Evolutionary conservation across 2,888 invertebrate genomes (phyloP).

Genomic region (Helicoverpa assulta): DNA sequence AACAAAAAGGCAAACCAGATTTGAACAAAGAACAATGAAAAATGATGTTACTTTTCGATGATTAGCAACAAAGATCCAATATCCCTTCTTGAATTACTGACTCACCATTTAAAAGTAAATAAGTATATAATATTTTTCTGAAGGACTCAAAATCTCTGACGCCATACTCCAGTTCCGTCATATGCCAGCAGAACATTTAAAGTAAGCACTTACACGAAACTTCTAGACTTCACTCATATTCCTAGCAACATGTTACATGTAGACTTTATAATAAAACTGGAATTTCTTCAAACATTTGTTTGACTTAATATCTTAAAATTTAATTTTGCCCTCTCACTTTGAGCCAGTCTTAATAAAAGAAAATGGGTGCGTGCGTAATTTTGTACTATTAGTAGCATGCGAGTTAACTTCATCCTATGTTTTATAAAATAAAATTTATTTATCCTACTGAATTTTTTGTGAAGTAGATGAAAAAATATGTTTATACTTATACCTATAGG

Average conservation of each 20-base stretch:
- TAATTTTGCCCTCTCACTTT: slow-evolving; percentile 40
- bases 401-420: slow-evolving; percentile 8
- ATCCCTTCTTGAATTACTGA: too few relatives aligned
- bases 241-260: slow-evolving; percentile 5
- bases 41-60: too few relatives aligned
- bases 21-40: too few relatives aligned
- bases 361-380: slow-evolving; percentile 38
- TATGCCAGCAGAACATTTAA: too few relatives aligned
- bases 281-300: slow-evolving; percentile 40
- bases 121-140: too few relatives aligned
- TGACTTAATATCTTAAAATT: slow-evolving; percentile 51
- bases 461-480: background rate
- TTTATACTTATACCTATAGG: too few relatives aligned
- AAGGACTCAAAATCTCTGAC: too few relatives aligned
- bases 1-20: too few relatives aligned
- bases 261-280: slow-evolving; percentile 30
- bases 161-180: too few relatives aligned
- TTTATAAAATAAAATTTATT: too few relatives aligned
- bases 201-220: background rate
- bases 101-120: too few relatives aligned
- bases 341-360: slow-evolving; percentile 45
- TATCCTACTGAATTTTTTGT: background rate
- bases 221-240: background rate
- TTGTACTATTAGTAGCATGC: background rate
- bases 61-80: too few relatives aligned